Evolutionary conservation across 1,140 invertebrate species (phyloP), one percentile per base, ranked within the genome.

Genomic region (Stegodyphus dumicola): DNA sequence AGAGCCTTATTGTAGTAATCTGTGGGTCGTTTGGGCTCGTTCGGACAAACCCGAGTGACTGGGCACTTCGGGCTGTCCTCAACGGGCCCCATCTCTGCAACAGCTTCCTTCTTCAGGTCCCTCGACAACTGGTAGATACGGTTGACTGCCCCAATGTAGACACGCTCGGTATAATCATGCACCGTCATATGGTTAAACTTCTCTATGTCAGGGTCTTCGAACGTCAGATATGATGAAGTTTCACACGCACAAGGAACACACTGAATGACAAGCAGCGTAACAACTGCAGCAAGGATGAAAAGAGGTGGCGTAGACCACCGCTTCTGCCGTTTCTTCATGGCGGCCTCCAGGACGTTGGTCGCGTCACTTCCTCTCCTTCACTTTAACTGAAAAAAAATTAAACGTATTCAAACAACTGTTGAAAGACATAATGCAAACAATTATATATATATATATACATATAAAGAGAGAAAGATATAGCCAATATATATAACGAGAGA

Each of bases 1-100:
- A 99, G 92, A 54, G 96, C 97, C 91, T 99, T 99, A 92, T 98
- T 99, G 87, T 96, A 94, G 91, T 98, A 99, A 91, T 98, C 94
- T 7, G 95, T 96, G 6, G 93, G 93, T 88, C 94, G 93, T 84
- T 93, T 93, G 75, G 94, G 92, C 60, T 93, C 93, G 87, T 93
- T 93, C 1, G 93, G 91, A 87, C 92, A 92, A 49, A 90, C 88
- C 10, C 77, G 71, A 60, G 94, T 92, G 87, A 96, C 95, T 66
- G 96, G 96, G 91, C 97, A 87, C 78, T 96, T 94, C 11, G 95
- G 93, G 53, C 95, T 96, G 91, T 99, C 97, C 88, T 95, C 93
- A 89, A 94, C 92, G 5, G 98, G 98, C 0, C 98, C 98, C 17
- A 97, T 99, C 86, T 93, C 92, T 52, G 95, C 95, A 49, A 93